A percentile compares a stretch with the other conserved stretches of the same genome.
These are phyloP conservation scores for Gisinianus flammeolus DNA, from an alignment of 2,888 invertebrate species.

Conservation along the genomic window DNA sequence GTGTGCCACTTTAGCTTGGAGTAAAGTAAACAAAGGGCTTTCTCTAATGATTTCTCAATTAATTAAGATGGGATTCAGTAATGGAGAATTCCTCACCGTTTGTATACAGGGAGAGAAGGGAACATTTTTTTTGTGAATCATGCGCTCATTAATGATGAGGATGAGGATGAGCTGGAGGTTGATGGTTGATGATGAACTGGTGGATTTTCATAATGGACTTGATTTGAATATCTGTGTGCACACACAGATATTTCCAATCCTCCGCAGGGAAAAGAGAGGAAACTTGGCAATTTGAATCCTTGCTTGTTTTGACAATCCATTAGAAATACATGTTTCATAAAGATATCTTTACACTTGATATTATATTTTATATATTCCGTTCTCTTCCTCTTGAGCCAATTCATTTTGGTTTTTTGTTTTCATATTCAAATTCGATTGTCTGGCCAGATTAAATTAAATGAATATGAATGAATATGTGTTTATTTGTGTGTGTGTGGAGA, in stretches of 20 bases:
- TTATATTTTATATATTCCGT: too few relatives aligned
- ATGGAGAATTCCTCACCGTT: too few relatives aligned
- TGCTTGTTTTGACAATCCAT: constrained; percentile 2
- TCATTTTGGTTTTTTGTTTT: too few relatives aligned
- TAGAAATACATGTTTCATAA: too few relatives aligned
- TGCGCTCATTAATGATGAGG: not conserved
- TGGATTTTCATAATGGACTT: too few relatives aligned
- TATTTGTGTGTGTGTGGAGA: too few relatives aligned
- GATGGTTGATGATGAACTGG: too few relatives aligned
- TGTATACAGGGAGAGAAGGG: not conserved
- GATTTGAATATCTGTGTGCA: not conserved
- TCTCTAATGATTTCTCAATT: constrained; percentile 24
- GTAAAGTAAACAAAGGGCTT: constrained; percentile 14
- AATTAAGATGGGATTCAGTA: constrained; percentile 16
- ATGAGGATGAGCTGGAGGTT: not conserved
- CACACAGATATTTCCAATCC: not conserved
- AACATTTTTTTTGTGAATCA: too few relatives aligned
- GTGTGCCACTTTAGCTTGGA: not conserved
- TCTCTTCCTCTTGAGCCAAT: too few relatives aligned
- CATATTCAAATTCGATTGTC: not conserved
- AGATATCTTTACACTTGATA: too few relatives aligned
- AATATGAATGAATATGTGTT: too few relatives aligned
- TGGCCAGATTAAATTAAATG: not conserved
- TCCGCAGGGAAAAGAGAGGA: not conserved
- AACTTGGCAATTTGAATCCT: not conserved